These are phyloP conservation scores for Plagodis pulveraria DNA, from an alignment of 2,888 invertebrate species.

Conservation along the genomic window DNA sequence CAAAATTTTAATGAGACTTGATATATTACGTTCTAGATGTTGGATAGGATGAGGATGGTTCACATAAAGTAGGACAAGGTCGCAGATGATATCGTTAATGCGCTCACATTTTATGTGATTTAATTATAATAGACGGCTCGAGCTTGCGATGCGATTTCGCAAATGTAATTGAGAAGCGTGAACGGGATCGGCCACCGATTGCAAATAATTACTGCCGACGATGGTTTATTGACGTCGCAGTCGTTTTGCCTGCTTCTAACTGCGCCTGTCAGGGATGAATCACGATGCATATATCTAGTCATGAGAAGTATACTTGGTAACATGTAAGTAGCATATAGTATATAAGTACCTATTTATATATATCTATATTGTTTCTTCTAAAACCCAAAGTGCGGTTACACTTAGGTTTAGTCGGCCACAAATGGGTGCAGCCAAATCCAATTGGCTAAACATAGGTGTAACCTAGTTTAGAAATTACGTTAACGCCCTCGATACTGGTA, in stretches of 20 bases:
- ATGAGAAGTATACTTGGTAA: too few relatives aligned
- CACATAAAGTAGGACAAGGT: constrained; percentile 33
- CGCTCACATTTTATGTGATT: constrained; percentile 34
- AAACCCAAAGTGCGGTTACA: too few relatives aligned
- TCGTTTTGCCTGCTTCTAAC: neutral
- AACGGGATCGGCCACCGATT: constrained; percentile 31
- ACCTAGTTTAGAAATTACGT: too few relatives aligned
- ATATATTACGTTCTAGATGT: constrained; percentile 17
- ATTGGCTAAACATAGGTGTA: too few relatives aligned
- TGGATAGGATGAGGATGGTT: constrained; percentile 24
- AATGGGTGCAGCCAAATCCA: too few relatives aligned
- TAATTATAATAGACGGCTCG: constrained; percentile 30
- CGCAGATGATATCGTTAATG: constrained; percentile 33
- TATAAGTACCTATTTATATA: too few relatives aligned
- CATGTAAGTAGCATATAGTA: too few relatives aligned
- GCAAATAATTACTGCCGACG: constrained; percentile 25
- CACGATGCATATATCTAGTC: too few relatives aligned
- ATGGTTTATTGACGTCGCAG: constrained; percentile 27
- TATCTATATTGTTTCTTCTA: too few relatives aligned
- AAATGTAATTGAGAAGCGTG: constrained; percentile 31
- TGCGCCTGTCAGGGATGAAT: constrained; percentile 8
- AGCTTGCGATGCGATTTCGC: constrained; percentile 21
- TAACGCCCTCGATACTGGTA: too few relatives aligned
- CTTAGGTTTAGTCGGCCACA: too few relatives aligned
- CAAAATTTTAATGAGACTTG: constrained; percentile 10